Evolutionary conservation across 2,797 vertebrate species (phyloP), one percentile per base, ranked within the genome.

Genomic region (Eremophila alpestris): DNA sequence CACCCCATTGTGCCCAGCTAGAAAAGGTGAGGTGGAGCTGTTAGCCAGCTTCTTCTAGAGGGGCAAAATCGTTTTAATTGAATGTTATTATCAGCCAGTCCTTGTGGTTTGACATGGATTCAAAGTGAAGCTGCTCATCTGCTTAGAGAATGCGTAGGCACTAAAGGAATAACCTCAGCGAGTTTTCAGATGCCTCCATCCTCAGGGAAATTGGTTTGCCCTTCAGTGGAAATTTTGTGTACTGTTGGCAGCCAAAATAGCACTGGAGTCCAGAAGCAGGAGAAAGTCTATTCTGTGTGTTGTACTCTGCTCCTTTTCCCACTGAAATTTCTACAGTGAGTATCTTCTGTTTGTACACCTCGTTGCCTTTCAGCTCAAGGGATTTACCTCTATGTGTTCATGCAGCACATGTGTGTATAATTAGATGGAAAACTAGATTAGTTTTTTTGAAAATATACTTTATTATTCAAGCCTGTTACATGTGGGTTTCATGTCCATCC

Each of bases 71-170:
- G 13, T 89, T 92, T 93, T 87, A 94, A 92, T 71, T 93, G 93
- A 78, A 9, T 73, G 91, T 67, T 96, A 77, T 82, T 83, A 92
- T 96, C 91, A 96, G 48, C 85, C 91, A 60, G 91, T 79, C 89
- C 91, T 81, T 87, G 94, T 81, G 96, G 88, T 89, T 96, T 96
- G 93, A 93, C 34, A 2, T 30, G 68, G 67, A 84, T 93, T 96
- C 89, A 94, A 90, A 89, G 85, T 17, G 49, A 64, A 94, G 87
- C 77, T 69, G 87, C 87, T 97, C 71, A 56, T 92, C 93, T 75
- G 55, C 80, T 83, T 73, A 46, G 49, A 83, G 88, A 93, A 85
- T 14, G 65, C 26, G 26, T 93, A 70, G 76, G 92, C 85, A 73
- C 77, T 56, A 29, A 59, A 46, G 49, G 52, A 92, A 86, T 64